Evolutionary conservation across 2,888 invertebrate genomes (phyloP), one percentile per base, ranked within the genome.

Genomic region (Nasonia oneida): DNA sequence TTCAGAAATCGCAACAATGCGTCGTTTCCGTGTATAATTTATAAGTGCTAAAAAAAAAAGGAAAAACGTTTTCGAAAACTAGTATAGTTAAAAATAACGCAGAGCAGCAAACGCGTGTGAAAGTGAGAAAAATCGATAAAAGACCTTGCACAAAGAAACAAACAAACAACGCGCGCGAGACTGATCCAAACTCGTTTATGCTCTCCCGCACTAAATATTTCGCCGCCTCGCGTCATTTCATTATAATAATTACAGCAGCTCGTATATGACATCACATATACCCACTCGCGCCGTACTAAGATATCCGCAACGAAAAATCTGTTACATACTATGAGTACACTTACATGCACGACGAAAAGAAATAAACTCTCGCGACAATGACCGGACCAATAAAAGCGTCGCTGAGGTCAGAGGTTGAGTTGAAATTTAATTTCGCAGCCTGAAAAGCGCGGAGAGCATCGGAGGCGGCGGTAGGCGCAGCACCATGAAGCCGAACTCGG

Each of bases 401-500:
- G 57, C 6, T 2, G 57, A 61, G 57, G 57, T 61, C 57, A 61
- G 57, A 61, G 57, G 57, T 61, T 61, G 57, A 61, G 23, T n/a
- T 23, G 42, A n/a, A 23, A 47, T 42, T 14, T 14, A 78, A 42
- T 67, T 67, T 42, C 18, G 61, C 23, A 67, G 70, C 33, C 5
- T 42, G 47, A 67, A 10, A 12, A 67, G 23, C 67, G 23, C 50
- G 15, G n/a, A 10, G 12, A 74, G 73, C 2, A 33, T 53, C 73
- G 37, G 57, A 18, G 67, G n/a, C 1, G 64, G 37, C 0, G 53
- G 53, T 12, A 23, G n/a, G n/a, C 84, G 85, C 8, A 81, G 75
- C 23, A 70, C 47, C 37, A 81, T 78, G 23, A 87, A 90, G 76
- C 89, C 89, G 33, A 90, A 88, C 79, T 90, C 90, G 14, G 88